Base-by-base conservation (phyloP, 1,140 invertebrate species). In the Akabosia matsudoensis region DNA sequence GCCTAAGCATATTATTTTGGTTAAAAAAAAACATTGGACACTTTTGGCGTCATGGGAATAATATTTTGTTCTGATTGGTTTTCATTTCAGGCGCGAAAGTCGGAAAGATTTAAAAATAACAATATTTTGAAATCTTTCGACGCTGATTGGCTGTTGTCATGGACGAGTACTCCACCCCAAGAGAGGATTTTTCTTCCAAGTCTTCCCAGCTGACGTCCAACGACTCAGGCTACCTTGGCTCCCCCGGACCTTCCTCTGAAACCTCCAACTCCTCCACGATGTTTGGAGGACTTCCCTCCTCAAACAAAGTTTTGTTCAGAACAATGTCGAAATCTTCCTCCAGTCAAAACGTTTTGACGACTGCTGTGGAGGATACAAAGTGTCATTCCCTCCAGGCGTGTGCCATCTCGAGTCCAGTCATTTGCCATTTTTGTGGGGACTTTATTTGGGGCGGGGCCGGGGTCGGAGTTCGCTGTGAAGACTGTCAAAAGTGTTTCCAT, bases 371-470 rank as follows among this genome's bases (percentile, higher is more conserved):
- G 67, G 74, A 73, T 33, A 54, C 28, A 22, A 78, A 79, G 26
- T 31, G 33, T 1, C 79, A 79, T 61, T 52, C 54, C 33, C 61
- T 79, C n/a, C 24, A 26, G 16, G 74, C 73, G 22, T 70, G 74
- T 10, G 73, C 56, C 52, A 75, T 79, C 61, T 30, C 74, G n/a
- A 79, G 74, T 0, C 79, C 79, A 28, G 74, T 79, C 45, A 33
- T 79, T 14, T 79, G 79, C 37, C 75, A 76, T 24, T 79, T 78
- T 71, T 79, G 79, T 79, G 74, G 78, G 79, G 79, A 79, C 52
- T 76, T 61, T 30, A 78, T 79, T 31, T 76, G 74, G 56, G 54
- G 67, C 24, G 76, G 54, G 64, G 76, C 74, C 34, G 73, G 71
- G 16, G 26, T 75, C 13, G 74, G 79, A 31, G 1, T 76, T 22